These are phyloP conservation scores for Nylanderia fulva DNA, from an alignment of 1,140 invertebrate genomes.

Conservation along the genomic window DNA sequence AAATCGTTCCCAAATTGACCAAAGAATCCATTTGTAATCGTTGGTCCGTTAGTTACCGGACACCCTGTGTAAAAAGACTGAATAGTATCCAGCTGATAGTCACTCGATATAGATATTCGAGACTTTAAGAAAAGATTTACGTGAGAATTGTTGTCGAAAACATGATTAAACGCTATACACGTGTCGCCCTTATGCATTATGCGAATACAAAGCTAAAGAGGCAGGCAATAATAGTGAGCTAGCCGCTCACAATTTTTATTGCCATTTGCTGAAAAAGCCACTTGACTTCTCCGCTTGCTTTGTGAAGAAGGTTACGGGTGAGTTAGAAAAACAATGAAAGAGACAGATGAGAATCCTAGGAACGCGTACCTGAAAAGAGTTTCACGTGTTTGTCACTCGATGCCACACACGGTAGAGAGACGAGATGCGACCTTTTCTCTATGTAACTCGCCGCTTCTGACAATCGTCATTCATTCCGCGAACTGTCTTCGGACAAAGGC, in stretches of 20 bases:
- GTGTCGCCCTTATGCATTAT: neutral
- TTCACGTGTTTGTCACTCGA: constrained; percentile 47
- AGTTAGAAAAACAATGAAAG: constrained; percentile 31
- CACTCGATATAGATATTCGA: neutral
- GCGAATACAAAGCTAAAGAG: neutral
- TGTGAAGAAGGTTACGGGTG: constrained; percentile 15
- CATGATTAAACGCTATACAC: neutral
- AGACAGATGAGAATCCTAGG: constrained; percentile 26
- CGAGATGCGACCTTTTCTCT: constrained; percentile 27
- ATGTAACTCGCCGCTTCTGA: constrained; percentile 8
- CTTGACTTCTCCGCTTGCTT: constrained; percentile 31
- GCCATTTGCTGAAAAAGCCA: constrained; percentile 28
- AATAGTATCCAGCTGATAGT: neutral
- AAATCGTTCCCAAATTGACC: too few species aligned
- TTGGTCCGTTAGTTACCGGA: too few species aligned
- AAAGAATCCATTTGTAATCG: too few species aligned
- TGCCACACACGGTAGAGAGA: neutral
- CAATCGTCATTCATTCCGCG: constrained; percentile 8
- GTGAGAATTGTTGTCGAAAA: neutral
- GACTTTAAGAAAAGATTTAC: neutral
- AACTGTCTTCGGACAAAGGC: neutral
- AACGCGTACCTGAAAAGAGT: constrained; percentile 35
- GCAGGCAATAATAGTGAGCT: neutral
- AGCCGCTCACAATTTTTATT: constrained; percentile 15
- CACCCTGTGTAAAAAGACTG: too few species aligned